phyloP scores from a whole-genome alignment of 2,888 invertebrate genomes.

The Spialia ferax region DNA sequence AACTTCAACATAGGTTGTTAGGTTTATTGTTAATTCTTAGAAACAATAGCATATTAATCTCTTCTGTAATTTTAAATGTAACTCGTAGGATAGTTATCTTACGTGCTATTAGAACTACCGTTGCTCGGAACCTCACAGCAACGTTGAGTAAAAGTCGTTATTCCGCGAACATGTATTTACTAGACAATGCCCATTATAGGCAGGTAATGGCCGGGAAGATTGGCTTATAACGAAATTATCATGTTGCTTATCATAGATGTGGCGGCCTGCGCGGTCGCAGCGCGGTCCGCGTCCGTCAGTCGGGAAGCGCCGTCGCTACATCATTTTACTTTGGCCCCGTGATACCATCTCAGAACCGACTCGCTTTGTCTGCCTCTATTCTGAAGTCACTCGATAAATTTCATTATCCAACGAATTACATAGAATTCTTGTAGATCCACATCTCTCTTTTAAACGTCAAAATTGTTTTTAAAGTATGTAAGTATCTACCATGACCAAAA shows the following conservation, averaged over 20 bases:
- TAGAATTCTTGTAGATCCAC: no score
- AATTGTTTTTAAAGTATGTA: no score
- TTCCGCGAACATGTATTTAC: constrained; percentile 35
- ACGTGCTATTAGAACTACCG: constrained; percentile 10
- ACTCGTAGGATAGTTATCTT: not conserved
- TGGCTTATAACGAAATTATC: constrained; percentile 46
- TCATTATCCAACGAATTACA: not conserved
- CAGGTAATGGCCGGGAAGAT: constrained; percentile 35
- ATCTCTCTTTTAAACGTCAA: no score
- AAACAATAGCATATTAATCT: not conserved
- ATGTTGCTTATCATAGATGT: constrained; percentile 42
- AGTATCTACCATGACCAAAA: no score
- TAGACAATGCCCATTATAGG: constrained; percentile 35
- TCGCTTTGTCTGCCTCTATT: constrained; percentile 40
- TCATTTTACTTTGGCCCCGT: constrained; percentile 44
- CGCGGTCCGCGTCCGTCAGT: constrained; percentile 22
- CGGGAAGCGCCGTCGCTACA: constrained; percentile 35
- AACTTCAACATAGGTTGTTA: no score
- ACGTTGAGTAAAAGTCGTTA: constrained; percentile 16
- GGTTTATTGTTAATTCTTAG: not conserved
- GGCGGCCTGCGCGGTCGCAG: not conserved
- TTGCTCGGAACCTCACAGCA: not conserved
- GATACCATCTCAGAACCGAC: constrained; percentile 45
- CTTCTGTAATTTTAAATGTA: not conserved
- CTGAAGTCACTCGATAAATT: not conserved